These are phyloP conservation scores for Ernsta delagoae DNA, from an alignment of 2,888 invertebrate genomes.

Conservation along the genomic window DNA sequence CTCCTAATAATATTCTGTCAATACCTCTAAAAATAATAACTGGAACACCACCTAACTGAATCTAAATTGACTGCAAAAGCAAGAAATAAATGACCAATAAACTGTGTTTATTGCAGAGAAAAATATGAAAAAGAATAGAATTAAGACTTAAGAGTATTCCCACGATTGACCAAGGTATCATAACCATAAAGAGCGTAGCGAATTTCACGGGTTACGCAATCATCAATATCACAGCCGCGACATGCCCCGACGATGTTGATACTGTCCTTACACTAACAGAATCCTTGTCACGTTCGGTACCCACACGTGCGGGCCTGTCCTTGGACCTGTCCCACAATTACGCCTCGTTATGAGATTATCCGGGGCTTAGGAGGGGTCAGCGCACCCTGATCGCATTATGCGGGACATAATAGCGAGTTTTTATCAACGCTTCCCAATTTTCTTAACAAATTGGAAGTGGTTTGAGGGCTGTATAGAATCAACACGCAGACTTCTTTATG, in stretches of 20 bases:
- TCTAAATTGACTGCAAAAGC: too few relatives aligned
- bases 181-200: background rate
- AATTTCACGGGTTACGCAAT: background rate
- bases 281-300: slow-evolving; percentile 1
- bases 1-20: too few relatives aligned
- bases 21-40: too few relatives aligned
- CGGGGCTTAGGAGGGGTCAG: slow-evolving; percentile 35
- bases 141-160: background rate
- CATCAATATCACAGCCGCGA: slow-evolving; percentile 6
- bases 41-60: too few relatives aligned
- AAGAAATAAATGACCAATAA: too few relatives aligned
- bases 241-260: background rate
- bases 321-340: slow-evolving; percentile 26
- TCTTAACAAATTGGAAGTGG: slow-evolving; percentile 4
- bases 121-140: background rate
- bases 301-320: slow-evolving; percentile 1
- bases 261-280: slow-evolving; percentile 9
- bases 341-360: slow-evolving; percentile 33
- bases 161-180: background rate
- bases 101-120: background rate
- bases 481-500: background rate
- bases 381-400: slow-evolving; percentile 39
- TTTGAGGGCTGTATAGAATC: slow-evolving; percentile 1
- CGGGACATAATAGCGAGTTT: slow-evolving; percentile 36
- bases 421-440: slow-evolving; percentile 5